These are phyloP conservation scores for Pyrocephalus nanus DNA, from an alignment of 2,797 vertebrate species.

Conservation along the genomic window DNA sequence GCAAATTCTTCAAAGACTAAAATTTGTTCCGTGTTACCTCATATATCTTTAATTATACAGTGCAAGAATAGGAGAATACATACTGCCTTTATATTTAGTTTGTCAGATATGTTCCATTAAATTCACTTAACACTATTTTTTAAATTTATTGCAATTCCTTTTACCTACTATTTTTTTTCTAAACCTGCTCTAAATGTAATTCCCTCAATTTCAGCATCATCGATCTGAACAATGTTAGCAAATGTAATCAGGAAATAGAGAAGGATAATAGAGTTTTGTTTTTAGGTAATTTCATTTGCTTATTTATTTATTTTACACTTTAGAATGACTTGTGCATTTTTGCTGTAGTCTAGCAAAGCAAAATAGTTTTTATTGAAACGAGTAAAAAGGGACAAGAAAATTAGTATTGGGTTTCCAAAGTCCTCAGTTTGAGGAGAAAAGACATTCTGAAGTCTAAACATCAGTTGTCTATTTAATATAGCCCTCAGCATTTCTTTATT, in stretches of 20 bases:
- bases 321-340: neutral
- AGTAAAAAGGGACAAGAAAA: neutral
- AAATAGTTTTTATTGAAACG: neutral
- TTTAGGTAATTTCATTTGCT: neutral
- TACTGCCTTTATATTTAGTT: neutral
- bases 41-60: neutral
- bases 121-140: neutral
- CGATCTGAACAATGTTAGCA: neutral
- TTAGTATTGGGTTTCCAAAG: neutral
- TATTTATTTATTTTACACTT: neutral
- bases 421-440: neutral
- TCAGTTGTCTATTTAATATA: neutral
- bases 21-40: neutral
- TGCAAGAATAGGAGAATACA: neutral
- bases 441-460: neutral
- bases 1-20: neutral
- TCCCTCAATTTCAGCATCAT: neutral
- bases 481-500: neutral
- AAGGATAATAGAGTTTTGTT: neutral
- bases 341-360: neutral
- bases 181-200: neutral
- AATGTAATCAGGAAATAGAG: conserved; percentile 21
- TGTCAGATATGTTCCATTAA: neutral
- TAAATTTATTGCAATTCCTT: neutral
- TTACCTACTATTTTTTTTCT: neutral